These are phyloP conservation scores for Rhagoletis pomonella DNA, from an alignment of 1,140 invertebrate species.

Conservation along the genomic window DNA sequence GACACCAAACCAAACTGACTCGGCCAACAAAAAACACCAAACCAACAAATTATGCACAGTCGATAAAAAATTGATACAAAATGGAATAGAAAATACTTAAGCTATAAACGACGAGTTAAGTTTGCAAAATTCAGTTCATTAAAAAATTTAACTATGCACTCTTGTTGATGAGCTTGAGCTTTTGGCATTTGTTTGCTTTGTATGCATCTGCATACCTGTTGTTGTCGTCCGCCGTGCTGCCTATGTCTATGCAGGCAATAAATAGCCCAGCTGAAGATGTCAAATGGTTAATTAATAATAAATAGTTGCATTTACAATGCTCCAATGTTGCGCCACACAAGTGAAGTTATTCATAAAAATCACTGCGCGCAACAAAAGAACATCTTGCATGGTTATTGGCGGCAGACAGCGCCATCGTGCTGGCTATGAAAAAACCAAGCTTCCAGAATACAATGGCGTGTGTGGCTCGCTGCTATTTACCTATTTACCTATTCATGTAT, in stretches of 20 bases:
- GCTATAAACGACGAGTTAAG: background rate
- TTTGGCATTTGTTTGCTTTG: background rate
- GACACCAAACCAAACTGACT: background rate
- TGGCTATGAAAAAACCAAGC: background rate
- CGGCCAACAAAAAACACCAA: background rate
- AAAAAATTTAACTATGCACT: conserved; percentile 4
- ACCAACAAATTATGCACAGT: background rate
- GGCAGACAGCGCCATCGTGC: too few relatives aligned
- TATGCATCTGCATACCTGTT: background rate
- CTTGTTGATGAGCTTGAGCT: background rate
- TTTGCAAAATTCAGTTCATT: background rate
- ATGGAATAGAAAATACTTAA: background rate
- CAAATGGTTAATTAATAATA: conserved; percentile 47
- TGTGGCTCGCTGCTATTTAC: background rate
- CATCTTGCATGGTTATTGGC: too few relatives aligned
- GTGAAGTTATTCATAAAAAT: background rate
- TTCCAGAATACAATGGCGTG: background rate
- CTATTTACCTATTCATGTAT: background rate
- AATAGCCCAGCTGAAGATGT: background rate
- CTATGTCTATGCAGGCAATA: background rate
- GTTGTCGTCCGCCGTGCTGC: background rate
- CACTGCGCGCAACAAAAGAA: background rate
- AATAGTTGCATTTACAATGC: background rate
- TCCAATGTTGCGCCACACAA: background rate
- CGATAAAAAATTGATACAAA: background rate